Conservation (phyloP, 2,113 vertebrate species). For the Pholis gunnellus region DNA sequence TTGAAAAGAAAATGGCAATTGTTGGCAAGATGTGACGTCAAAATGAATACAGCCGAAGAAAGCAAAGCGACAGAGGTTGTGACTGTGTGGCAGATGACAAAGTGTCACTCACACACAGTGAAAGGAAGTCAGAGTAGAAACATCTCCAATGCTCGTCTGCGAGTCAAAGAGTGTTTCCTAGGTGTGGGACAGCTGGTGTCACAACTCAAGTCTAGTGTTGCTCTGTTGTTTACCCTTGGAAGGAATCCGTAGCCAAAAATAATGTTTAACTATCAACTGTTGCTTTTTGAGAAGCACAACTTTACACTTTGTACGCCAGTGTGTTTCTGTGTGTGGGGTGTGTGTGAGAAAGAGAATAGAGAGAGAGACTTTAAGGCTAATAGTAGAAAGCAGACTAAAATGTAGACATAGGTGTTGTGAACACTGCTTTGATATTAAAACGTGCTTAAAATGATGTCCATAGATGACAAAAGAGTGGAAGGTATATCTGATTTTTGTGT, state of each 20-base stretch:
- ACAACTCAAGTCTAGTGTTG: slow-evolving; percentile 27
- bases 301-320: not conserved
- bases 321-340: not conserved
- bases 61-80: slow-evolving; percentile 49
- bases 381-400: not conserved
- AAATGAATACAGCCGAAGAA: slow-evolving; percentile 33
- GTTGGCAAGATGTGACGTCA: slow-evolving; percentile 27
- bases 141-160: slow-evolving; percentile 40
- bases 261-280: slow-evolving; percentile 11
- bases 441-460: not conserved
- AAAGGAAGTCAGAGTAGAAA: slow-evolving; percentile 31
- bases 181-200: slow-evolving; percentile 58
- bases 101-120: slow-evolving; percentile 49
- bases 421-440: not conserved
- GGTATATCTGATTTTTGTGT: not conserved
- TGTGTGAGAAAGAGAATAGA: not conserved
- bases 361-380: not conserved
- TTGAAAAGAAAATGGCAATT: slow-evolving; percentile 24
- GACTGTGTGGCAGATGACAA: slow-evolving; percentile 53
- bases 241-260: not conserved
- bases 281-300: slow-evolving; percentile 8
- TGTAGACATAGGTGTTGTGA: not conserved
- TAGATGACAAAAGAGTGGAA: not conserved
- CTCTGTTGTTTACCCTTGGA: slow-evolving; percentile 9
- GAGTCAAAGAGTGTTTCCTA: slow-evolving; percentile 50